phyloP scores from a whole-genome alignment of 2,113 vertebrate species.

The Ciconia boyciana region DNA sequence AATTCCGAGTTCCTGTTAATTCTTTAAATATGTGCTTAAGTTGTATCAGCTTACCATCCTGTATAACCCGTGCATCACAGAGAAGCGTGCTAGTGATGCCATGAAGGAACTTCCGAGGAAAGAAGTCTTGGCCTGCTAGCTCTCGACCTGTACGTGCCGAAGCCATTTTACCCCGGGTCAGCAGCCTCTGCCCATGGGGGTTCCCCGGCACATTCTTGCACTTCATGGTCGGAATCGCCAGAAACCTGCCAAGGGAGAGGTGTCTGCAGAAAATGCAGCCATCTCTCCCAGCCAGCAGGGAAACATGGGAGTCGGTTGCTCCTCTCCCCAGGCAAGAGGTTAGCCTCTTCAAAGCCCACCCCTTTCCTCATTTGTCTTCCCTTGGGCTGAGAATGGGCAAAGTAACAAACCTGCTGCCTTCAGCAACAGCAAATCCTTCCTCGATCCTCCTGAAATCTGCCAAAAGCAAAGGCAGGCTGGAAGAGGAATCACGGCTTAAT shows the following conservation, averaged over 20 bases:
- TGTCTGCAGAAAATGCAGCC: neutral
- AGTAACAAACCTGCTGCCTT: neutral
- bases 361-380: neutral
- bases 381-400: neutral
- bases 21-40: neutral
- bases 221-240: fast-evolving
- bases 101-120: neutral
- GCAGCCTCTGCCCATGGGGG: neutral
- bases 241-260: neutral
- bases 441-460: neutral
- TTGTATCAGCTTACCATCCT: neutral
- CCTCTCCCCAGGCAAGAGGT: neutral
- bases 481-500: neutral
- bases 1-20: neutral
- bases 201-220: fast-evolving
- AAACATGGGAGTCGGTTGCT: fast-evolving
- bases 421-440: neutral
- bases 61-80: fast-evolving
- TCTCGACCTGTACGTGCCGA: fast-evolving
- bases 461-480: neutral
- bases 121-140: too few relatives aligned
- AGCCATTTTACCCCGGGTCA: fast-evolving
- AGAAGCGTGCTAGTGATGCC: neutral
- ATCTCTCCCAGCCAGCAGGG: neutral
- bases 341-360: neutral